Conservation (phyloP, 92 coral and sea anemone genomes). For the Heliopora coerulea region DNA sequence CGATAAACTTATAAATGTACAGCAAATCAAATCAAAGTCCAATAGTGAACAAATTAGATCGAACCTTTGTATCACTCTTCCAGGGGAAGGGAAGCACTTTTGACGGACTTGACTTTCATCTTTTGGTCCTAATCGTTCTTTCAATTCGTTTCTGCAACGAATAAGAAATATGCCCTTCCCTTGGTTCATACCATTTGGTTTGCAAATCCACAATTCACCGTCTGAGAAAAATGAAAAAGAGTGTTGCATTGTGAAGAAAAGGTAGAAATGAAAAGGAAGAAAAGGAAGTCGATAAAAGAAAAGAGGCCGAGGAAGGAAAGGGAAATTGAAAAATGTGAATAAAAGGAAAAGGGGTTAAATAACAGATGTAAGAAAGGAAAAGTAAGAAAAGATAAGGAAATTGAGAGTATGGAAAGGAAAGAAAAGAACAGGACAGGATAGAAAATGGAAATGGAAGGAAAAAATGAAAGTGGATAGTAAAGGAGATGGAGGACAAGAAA, state of each 20-base stretch:
- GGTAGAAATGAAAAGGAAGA: neutral
- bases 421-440: too few species aligned
- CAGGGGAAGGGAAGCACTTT: constrained; percentile 26
- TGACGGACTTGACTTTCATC: constrained; percentile 3
- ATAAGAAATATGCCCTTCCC: constrained; percentile 90
- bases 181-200: constrained; percentile 94
- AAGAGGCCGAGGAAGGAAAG: too few species aligned
- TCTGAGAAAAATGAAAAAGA: constrained; percentile 45
- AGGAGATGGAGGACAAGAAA: too few species aligned
- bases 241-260: neutral
- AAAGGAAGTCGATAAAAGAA: neutral
- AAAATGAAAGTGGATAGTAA: too few species aligned
- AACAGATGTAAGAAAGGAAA: too few species aligned
- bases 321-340: too few species aligned
- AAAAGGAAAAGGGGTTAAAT: too few species aligned
- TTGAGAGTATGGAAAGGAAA: too few species aligned
- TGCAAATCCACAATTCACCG: constrained; percentile 97
- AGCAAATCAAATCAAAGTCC: neutral
- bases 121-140: constrained; percentile 54
- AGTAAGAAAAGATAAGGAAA: too few species aligned
- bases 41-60: neutral
- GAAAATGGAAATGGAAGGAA: too few species aligned
- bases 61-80: constrained; percentile 27
- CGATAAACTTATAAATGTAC: neutral
- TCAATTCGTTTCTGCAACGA: constrained; percentile 61